Conservation (phyloP, 2,797 vertebrate genomes). For the Botia kubotai region DNA sequence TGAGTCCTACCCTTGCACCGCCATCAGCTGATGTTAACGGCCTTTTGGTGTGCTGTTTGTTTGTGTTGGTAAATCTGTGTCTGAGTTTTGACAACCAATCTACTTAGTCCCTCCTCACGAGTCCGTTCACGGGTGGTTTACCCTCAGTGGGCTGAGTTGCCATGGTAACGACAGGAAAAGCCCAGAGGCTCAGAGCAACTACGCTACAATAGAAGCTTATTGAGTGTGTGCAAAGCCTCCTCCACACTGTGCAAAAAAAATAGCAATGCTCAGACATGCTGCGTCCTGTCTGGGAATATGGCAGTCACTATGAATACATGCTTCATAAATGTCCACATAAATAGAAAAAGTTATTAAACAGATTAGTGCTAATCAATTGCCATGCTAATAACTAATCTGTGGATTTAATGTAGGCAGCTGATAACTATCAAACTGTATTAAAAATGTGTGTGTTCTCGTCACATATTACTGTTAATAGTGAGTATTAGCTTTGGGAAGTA, state of each 20-base stretch:
- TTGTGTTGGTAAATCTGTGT: constrained; percentile 22
- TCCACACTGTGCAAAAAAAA: constrained; percentile 3
- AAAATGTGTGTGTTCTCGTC: not conserved
- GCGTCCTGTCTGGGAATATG: constrained; percentile 8
- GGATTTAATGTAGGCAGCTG: too few relatives aligned
- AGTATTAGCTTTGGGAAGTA: not conserved
- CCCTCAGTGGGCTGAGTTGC: constrained; percentile 36
- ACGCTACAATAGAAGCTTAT: constrained; percentile 26
- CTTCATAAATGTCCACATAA: not conserved
- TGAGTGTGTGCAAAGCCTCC: constrained; percentile 19
- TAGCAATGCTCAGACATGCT: constrained; percentile 5
- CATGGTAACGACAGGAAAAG: constrained; percentile 45
- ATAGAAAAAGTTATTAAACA: too few relatives aligned
- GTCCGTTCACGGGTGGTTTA: constrained; percentile 32
- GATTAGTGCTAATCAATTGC: too few relatives aligned
- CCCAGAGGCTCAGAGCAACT: constrained; percentile 27
- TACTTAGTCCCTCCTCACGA: constrained; percentile 26
- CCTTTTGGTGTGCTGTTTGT: constrained; percentile 1
- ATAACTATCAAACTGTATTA: not conserved
- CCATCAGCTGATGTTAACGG: not conserved
- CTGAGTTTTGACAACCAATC: constrained; percentile 6
- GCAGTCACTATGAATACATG: not conserved
- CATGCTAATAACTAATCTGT: too few relatives aligned
- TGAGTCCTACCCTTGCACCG: constrained; percentile 64
- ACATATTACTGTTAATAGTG: not conserved